phyloP scores from a whole-genome alignment of 1,140 invertebrate genomes.

The Catajapyx aquilonaris region DNA sequence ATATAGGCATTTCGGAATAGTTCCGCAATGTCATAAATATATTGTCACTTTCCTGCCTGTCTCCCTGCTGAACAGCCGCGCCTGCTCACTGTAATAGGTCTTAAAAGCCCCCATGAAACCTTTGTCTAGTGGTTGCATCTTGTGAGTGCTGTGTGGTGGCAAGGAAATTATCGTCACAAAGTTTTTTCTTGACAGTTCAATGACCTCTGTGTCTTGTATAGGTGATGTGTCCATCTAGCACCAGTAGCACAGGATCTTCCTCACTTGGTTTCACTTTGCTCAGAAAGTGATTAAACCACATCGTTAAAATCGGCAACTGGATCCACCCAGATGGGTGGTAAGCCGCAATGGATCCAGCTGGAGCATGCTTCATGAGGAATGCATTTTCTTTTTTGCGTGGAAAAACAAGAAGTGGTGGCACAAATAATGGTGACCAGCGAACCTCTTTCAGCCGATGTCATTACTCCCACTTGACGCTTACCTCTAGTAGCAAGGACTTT shows the following conservation, averaged over 20 bases:
- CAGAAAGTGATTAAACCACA: slow-evolving; percentile 5
- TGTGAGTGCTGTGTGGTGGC: slow-evolving; percentile 9
- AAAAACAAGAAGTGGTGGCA: slow-evolving; percentile 4
- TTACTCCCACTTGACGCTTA: slow-evolving; percentile 5
- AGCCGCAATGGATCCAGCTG: not conserved
- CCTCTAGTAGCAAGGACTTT: slow-evolving; percentile 5
- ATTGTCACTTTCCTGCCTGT: not conserved
- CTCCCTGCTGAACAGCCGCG: slow-evolving; percentile 13
- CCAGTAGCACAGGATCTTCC: slow-evolving; percentile 6
- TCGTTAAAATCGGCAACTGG: not conserved
- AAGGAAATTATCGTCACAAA: slow-evolving; percentile 7
- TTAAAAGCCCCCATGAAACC: slow-evolving; percentile 7
- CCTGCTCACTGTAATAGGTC: slow-evolving; percentile 6
- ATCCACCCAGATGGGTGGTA: slow-evolving; percentile 4
- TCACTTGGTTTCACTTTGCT: not conserved
- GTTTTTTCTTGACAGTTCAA: slow-evolving; percentile 6
- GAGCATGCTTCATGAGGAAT: not conserved
- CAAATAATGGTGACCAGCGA: not conserved
- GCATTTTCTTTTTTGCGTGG: not conserved
- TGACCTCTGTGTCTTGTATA: slow-evolving; percentile 5
- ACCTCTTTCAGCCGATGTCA: slow-evolving; percentile 5
- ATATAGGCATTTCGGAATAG: slow-evolving; percentile 8
- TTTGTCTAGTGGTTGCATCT: slow-evolving; percentile 11
- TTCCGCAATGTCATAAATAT: slow-evolving; percentile 6
- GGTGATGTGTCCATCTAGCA: slow-evolving; percentile 7